phyloP scores from a whole-genome alignment of 2,797 vertebrate species.

The Hemibagrus guttatus region DNA sequence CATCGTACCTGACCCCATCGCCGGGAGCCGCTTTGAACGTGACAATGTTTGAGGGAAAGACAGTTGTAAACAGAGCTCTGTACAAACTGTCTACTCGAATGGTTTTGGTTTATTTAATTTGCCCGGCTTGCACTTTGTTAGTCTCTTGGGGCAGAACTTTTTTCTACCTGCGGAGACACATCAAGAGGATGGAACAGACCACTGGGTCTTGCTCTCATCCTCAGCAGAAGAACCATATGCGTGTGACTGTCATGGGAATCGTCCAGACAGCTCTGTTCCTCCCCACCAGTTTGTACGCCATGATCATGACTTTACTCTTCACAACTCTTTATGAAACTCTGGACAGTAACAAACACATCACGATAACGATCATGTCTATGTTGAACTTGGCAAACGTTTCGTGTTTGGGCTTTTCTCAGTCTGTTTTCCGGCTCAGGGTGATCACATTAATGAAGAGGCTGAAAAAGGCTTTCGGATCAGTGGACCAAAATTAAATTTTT shows the following conservation, averaged over 20 bases:
- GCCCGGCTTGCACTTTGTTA: conserved; percentile 19
- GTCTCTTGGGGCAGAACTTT: conserved; percentile 48
- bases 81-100: conserved; percentile 15
- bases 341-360: conserved; percentile 41
- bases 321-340: conserved; percentile 26
- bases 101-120: conserved; percentile 34
- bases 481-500: not conserved
- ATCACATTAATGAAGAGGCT: not conserved
- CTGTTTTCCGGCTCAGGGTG: conserved; percentile 40
- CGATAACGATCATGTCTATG: conserved; percentile 24
- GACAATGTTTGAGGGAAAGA: not conserved
- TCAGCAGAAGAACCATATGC: conserved; percentile 45
- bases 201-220: conserved; percentile 26
- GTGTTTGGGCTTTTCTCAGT: conserved; percentile 53
- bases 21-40: not conserved
- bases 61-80: not conserved
- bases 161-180: conserved; percentile 47
- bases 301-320: conserved; percentile 25
- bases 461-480: not conserved
- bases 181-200: conserved; percentile 45
- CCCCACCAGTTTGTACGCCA: conserved; percentile 40
- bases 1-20: not conserved
- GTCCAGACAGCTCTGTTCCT: conserved; percentile 49
- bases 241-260: conserved; percentile 48
- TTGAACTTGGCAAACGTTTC: conserved; percentile 45